Evolutionary conservation across 2,113 vertebrate species (phyloP).

Genomic region (Odobenus rosmarus): DNA sequence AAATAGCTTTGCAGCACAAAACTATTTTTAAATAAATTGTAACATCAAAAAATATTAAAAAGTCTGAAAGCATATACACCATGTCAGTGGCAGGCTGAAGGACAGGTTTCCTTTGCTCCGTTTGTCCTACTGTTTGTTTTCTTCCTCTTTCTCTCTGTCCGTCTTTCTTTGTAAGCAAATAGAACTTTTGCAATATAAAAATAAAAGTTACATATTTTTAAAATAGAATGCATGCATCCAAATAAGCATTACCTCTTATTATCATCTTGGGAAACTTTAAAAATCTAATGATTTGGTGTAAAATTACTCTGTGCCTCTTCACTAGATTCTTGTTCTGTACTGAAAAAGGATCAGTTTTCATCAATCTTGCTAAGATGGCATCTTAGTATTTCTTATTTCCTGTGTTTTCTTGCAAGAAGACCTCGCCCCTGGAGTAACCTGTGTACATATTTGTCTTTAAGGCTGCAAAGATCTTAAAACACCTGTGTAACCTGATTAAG

Average conservation of each 20-base stretch:
- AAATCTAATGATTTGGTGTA: neutral
- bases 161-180: neutral
- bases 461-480: neutral
- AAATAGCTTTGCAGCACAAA: neutral
- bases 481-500: neutral
- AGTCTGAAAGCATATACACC: neutral
- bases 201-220: neutral
- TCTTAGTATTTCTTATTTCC: neutral
- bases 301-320: neutral
- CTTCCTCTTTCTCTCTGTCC: neutral
- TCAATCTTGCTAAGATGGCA: neutral
- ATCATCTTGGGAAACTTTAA: neutral
- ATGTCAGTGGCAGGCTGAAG: neutral
- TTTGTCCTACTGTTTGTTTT: neutral
- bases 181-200: neutral
- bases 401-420: neutral
- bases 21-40: constrained; percentile 30
- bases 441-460: neutral
- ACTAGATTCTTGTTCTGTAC: neutral
- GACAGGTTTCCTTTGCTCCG: neutral
- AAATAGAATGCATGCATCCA: neutral
- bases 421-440: neutral
- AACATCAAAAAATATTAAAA: neutral
- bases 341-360: neutral
- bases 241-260: neutral